Evolutionary conservation across 2,113 vertebrate genomes (phyloP).

Genomic region (Neogale vison): DNA sequence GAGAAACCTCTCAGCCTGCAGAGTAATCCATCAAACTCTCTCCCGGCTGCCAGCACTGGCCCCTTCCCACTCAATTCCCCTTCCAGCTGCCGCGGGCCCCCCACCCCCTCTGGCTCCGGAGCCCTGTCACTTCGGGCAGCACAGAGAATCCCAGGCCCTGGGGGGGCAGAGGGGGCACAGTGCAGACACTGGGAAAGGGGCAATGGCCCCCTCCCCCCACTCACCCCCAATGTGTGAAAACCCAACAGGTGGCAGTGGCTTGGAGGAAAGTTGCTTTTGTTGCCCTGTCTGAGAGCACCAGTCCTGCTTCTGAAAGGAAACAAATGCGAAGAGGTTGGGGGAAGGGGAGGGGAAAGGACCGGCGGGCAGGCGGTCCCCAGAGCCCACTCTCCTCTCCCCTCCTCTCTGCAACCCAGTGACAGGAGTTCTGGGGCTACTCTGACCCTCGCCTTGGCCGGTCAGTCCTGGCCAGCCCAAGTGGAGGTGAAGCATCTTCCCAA

Average conservation of each 20-base stretch:
- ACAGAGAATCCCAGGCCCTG: slow-evolving; percentile 74
- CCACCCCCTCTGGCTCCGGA: slow-evolving; percentile 36
- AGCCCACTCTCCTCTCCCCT: not conserved
- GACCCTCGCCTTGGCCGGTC: slow-evolving; percentile 56
- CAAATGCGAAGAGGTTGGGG: slow-evolving; percentile 53
- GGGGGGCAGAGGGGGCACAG: slow-evolving; percentile 51
- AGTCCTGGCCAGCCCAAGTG: not conserved
- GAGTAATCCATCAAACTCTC: slow-evolving; percentile 89
- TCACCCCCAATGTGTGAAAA: slow-evolving; percentile 50
- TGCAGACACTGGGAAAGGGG: slow-evolving; percentile 76
- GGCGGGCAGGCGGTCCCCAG: not conserved
- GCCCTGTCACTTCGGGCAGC: slow-evolving; percentile 62
- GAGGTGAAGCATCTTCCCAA: not conserved
- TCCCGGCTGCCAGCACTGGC: slow-evolving; percentile 80
- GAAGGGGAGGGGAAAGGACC: not conserved
- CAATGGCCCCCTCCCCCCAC: slow-evolving; percentile 68
- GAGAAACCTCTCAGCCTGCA: slow-evolving; percentile 83
- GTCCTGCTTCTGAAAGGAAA: slow-evolving; percentile 45
- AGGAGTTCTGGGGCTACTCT: not conserved
- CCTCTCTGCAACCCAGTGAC: not conserved
- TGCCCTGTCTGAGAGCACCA: slow-evolving; percentile 57
- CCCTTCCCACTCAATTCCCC: slow-evolving; percentile 79
- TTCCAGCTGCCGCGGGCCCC: slow-evolving; percentile 83
- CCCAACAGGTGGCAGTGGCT: slow-evolving; percentile 78
- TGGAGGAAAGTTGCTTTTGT: slow-evolving; percentile 76